phyloP scores from a whole-genome alignment of 2,797 vertebrate genomes.

The Phalanger gymnotis region DNA sequence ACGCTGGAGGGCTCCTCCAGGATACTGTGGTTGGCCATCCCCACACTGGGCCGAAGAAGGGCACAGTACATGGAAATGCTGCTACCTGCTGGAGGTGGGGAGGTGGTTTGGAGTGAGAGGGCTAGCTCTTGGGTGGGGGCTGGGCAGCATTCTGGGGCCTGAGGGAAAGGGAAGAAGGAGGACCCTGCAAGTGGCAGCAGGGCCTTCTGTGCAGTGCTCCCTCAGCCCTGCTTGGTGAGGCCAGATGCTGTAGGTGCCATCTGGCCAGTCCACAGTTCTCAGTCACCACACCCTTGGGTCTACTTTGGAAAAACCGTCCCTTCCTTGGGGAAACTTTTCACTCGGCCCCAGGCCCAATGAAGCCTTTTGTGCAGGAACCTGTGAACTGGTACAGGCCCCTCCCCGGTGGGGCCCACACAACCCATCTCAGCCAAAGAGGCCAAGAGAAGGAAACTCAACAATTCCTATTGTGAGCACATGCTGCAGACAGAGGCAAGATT shows the following conservation, averaged over 20 bases:
- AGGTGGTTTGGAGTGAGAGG: no score
- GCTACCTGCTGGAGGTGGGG: not conserved
- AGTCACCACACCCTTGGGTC: not conserved
- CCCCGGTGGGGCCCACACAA: not conserved
- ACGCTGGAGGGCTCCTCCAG: fast-evolving
- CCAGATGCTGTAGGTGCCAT: not conserved
- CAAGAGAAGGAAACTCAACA: not conserved
- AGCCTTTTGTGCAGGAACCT: not conserved
- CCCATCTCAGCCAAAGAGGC: not conserved
- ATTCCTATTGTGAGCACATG: not conserved
- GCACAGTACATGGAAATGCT: not conserved
- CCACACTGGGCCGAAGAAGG: not conserved
- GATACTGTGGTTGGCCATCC: not conserved
- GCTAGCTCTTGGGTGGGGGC: not conserved
- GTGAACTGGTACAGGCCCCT: not conserved
- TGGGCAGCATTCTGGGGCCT: not conserved
- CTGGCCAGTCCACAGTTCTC: not conserved
- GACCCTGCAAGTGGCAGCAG: not conserved
- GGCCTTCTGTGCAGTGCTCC: fast-evolving
- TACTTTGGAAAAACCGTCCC: not conserved
- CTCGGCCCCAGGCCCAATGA: not conserved
- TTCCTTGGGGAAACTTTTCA: not conserved
- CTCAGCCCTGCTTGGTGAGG: not conserved
- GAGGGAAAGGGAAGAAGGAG: not conserved
- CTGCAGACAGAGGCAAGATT: not conserved